Percentiles rank a stretch among this genome's conserved stretches.
Evolutionary conservation across 2,113 vertebrate genomes (phyloP).

Genomic region (Chaetodon auriga): DNA sequence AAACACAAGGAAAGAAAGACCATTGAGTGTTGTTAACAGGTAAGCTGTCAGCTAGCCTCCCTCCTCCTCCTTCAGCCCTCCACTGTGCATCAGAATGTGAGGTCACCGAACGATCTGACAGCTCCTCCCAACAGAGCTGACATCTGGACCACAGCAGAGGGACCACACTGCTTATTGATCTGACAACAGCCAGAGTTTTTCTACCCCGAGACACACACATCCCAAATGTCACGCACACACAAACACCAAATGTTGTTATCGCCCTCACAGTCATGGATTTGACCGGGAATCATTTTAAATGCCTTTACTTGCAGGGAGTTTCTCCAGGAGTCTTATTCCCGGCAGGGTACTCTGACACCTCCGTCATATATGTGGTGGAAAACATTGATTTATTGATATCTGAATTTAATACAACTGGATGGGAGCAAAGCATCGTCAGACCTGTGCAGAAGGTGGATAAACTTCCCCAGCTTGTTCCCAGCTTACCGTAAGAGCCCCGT

Average conservation of each 20-base stretch:
- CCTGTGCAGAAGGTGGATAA: not conserved
- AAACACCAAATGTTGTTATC: not conserved
- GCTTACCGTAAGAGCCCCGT: slow-evolving; percentile 95
- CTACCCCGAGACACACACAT: slow-evolving; percentile 31
- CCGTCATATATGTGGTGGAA: not conserved
- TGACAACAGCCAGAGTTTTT: slow-evolving; percentile 37
- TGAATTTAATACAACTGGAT: not conserved
- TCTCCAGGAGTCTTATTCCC: not conserved
- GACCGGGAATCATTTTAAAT: not conserved
- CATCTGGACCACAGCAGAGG: slow-evolving; percentile 61
- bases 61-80: too few relatives aligned
- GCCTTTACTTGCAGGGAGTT: not conserved
- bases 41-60: slow-evolving; percentile 15
- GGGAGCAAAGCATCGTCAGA: not conserved
- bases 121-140: slow-evolving; percentile 53
- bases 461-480: not conserved
- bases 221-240: slow-evolving; percentile 28
- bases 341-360: not conserved
- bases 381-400: not conserved
- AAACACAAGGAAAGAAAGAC: slow-evolving; percentile 28
- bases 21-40: slow-evolving; percentile 29
- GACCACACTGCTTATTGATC: slow-evolving; percentile 47
- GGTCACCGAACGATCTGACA: slow-evolving; percentile 39
- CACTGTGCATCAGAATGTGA: slow-evolving; percentile 42
- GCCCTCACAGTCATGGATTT: not conserved